These are phyloP conservation scores for Aplocera efformata DNA, from an alignment of 2,888 invertebrate genomes.

Conservation along the genomic window DNA sequence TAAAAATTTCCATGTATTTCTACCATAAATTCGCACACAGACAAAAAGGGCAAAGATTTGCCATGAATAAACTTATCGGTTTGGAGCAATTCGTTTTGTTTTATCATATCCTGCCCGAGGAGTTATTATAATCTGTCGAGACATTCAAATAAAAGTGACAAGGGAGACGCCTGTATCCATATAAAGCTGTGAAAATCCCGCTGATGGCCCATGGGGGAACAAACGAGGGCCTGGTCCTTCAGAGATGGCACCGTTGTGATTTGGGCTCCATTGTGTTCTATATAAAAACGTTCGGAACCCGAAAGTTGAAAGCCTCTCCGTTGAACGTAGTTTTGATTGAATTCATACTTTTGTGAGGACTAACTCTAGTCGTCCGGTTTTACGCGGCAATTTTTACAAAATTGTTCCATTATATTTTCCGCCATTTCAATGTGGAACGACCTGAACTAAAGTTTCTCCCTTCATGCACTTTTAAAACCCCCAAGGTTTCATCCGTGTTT, in stretches of 20 bases:
- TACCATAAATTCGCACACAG: slow-evolving; percentile 26
- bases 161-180: slow-evolving; percentile 32
- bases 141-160: slow-evolving; percentile 43
- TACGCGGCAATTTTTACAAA: slow-evolving; percentile 3
- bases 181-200: slow-evolving; percentile 48
- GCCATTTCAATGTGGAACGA: slow-evolving; percentile 24
- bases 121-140: slow-evolving; percentile 51
- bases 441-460: slow-evolving; percentile 40
- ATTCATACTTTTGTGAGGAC: slow-evolving; percentile 15
- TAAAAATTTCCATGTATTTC: slow-evolving; percentile 24
- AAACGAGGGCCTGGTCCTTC: slow-evolving; percentile 40
- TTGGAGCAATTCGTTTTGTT: slow-evolving; percentile 28
- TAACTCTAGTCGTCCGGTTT: slow-evolving; percentile 1
- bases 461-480: slow-evolving; percentile 28
- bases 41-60: slow-evolving; percentile 23
- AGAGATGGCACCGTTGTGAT: slow-evolving; percentile 45
- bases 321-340: slow-evolving; percentile 13
- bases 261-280: slow-evolving; percentile 43
- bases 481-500: slow-evolving; percentile 22
- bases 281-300: slow-evolving; percentile 39
- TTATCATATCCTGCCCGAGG: slow-evolving; percentile 30
- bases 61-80: slow-evolving; percentile 21
- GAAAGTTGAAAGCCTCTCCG: slow-evolving; percentile 38
- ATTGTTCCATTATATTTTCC: slow-evolving; percentile 15
- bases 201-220: slow-evolving; percentile 40